phyloP scores from a whole-genome alignment of 2,888 invertebrate genomes.

The Coleophora deauratella region DNA sequence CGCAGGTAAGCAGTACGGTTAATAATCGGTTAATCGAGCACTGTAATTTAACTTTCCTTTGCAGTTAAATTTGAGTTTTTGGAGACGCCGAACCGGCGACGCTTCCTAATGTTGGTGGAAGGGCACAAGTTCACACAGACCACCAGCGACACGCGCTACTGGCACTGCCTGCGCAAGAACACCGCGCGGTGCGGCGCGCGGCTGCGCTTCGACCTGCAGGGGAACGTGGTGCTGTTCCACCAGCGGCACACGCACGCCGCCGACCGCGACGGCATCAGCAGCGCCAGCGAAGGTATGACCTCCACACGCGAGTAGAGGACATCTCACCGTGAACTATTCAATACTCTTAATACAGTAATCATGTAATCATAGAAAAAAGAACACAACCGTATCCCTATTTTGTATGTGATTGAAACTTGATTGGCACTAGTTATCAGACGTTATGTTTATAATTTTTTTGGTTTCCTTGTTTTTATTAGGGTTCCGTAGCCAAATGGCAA shows the following conservation, averaged over 20 bases:
- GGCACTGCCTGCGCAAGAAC: constrained; percentile 20
- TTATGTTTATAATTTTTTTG: too few relatives aligned
- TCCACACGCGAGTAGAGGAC: too few relatives aligned
- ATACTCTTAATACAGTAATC: too few relatives aligned
- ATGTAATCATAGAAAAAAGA: too few relatives aligned
- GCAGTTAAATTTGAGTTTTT: constrained; percentile 3
- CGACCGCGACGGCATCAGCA: too few relatives aligned
- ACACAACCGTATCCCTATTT: too few relatives aligned
- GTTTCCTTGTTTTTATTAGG: too few relatives aligned
- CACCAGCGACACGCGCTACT: constrained; percentile 20
- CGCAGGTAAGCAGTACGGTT: not conserved
- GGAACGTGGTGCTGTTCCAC: constrained; percentile 10
- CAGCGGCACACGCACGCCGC: constrained; percentile 9
- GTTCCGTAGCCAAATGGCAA: too few relatives aligned
- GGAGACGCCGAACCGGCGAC: constrained; percentile 9
- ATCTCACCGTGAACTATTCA: too few relatives aligned
- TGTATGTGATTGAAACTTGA: too few relatives aligned
- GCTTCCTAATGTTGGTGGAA: constrained; percentile 14
- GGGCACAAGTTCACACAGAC: constrained; percentile 18
- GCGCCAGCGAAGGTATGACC: too few relatives aligned
- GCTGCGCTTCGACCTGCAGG: constrained; percentile 2
- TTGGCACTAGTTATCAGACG: too few relatives aligned
- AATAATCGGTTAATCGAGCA: not conserved
- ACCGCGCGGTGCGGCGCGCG: constrained; percentile 17
- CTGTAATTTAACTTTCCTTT: not conserved